Conservation (phyloP, 64 coral and sea anemone species). For the Montipora sp. region DNA sequence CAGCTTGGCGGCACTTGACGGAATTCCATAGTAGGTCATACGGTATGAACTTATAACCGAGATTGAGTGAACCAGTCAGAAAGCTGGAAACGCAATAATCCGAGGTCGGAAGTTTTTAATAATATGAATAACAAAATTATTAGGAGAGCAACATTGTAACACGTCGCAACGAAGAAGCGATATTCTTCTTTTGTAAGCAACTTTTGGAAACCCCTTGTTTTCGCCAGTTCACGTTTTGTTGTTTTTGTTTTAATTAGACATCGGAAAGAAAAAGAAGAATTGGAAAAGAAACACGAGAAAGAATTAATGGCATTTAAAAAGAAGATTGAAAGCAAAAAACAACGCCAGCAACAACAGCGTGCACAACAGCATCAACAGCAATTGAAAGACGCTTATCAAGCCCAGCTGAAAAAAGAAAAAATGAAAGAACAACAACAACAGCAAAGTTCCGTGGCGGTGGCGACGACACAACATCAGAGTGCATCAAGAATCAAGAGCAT, state of each 20-base stretch:
- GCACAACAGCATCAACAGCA: slow-evolving; percentile 54
- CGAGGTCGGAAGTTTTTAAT: no score
- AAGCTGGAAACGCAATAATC: no score
- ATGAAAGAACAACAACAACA: not conserved
- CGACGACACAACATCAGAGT: not conserved
- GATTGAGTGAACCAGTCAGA: no score
- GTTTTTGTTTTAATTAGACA: slow-evolving; percentile 40
- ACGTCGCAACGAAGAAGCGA: no score
- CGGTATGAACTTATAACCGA: no score
- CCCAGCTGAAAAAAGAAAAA: slow-evolving; percentile 34
- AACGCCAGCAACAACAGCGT: slow-evolving; percentile 39
- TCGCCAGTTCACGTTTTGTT: not conserved
- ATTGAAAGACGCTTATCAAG: slow-evolving; percentile 28
- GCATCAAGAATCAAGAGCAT: slow-evolving; percentile 15
- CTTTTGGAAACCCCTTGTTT: not conserved
- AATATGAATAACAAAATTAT: no score
- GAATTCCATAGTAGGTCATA: no score
- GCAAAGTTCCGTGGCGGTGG: not conserved
- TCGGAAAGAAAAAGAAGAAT: slow-evolving; percentile 76
- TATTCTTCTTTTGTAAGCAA: no score
- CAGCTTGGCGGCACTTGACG: no score
- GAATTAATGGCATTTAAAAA: slow-evolving; percentile 67
- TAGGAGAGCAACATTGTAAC: no score
- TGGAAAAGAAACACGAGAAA: slow-evolving; percentile 85
- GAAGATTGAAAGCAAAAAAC: slow-evolving; percentile 68